Conservation (phyloP, 2,113 vertebrate genomes). For the Oryzias curvinotus region DNA sequence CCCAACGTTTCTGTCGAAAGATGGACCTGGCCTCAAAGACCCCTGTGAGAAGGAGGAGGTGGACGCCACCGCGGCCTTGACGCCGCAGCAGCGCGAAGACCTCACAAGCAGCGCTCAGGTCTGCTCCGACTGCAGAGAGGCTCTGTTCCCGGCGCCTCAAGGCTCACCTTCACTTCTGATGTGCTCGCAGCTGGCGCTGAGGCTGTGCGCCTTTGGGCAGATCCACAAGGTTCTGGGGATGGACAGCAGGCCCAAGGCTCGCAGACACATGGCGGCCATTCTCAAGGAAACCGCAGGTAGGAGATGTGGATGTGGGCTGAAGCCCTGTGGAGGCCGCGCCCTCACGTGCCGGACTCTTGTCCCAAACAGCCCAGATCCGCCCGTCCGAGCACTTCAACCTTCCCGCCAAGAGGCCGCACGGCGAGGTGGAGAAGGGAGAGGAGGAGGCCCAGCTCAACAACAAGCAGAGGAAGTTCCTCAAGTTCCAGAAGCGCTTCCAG, state of each 20-base stretch:
- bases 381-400: conserved; percentile 75
- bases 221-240: conserved; percentile 94
- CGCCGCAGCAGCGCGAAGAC: conserved; percentile 90
- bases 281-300: conserved; percentile 62
- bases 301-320: too few relatives aligned
- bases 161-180: not conserved
- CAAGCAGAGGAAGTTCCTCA: conserved; percentile 86
- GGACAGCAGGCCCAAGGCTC: conserved; percentile 85
- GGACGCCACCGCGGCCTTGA: conserved; percentile 85
- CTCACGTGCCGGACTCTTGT: not conserved
- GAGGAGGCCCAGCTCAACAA: conserved; percentile 81
- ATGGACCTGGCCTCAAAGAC: conserved; percentile 90
- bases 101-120: conserved; percentile 96
- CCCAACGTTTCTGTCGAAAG: conserved; percentile 42
- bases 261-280: conserved; percentile 77
- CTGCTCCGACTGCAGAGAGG: not conserved
- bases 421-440: conserved; percentile 78
- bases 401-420: conserved; percentile 82
- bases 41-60: conserved; percentile 92
- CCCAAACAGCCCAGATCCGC: conserved; percentile 78
- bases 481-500: conserved; percentile 84
- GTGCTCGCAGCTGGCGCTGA: conserved; percentile 83
- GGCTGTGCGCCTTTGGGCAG: conserved; percentile 92
- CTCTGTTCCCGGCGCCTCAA: too few relatives aligned
- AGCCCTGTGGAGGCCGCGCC: not conserved